These are phyloP conservation scores for Globodera rostochiensis DNA, from an alignment of 1,140 invertebrate genomes.

Conservation along the genomic window DNA sequence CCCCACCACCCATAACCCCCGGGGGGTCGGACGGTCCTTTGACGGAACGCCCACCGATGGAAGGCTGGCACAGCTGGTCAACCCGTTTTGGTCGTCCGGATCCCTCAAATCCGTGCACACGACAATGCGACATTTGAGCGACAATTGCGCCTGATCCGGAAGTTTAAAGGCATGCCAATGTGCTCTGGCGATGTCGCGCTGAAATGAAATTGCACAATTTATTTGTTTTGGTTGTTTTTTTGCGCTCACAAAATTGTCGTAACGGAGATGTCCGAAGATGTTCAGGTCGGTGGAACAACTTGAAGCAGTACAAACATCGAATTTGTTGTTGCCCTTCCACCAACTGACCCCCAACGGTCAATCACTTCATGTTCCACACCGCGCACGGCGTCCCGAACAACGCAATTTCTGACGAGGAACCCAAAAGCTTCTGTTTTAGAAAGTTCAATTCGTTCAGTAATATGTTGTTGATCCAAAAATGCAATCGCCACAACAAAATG, in stretches of 20 bases:
- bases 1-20: too few relatives aligned
- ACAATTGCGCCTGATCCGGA: constrained; percentile 57
- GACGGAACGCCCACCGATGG: constrained; percentile 50
- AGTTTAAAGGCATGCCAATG: constrained; percentile 65
- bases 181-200: constrained; percentile 58
- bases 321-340: neutral
- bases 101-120: constrained; percentile 61
- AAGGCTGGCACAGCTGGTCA: constrained; percentile 51
- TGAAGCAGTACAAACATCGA: constrained; percentile 13
- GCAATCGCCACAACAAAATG: neutral
- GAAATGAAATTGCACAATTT: neutral
- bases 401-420: constrained; percentile 59
- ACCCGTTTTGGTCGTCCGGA: constrained; percentile 45
- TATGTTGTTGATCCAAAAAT: neutral
- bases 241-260: constrained; percentile 57
- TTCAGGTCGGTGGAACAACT: constrained; percentile 64
- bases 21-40: neutral
- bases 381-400: constrained; percentile 52
- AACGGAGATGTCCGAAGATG: constrained; percentile 63
- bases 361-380: constrained; percentile 60
- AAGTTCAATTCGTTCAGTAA: constrained; percentile 4
- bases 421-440: constrained; percentile 60
- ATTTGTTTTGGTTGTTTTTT: too few relatives aligned
- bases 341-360: constrained; percentile 54
- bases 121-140: constrained; percentile 51